Evolutionary conservation across 2,797 vertebrate species (phyloP).

Genomic region (Fratercula arctica): DNA sequence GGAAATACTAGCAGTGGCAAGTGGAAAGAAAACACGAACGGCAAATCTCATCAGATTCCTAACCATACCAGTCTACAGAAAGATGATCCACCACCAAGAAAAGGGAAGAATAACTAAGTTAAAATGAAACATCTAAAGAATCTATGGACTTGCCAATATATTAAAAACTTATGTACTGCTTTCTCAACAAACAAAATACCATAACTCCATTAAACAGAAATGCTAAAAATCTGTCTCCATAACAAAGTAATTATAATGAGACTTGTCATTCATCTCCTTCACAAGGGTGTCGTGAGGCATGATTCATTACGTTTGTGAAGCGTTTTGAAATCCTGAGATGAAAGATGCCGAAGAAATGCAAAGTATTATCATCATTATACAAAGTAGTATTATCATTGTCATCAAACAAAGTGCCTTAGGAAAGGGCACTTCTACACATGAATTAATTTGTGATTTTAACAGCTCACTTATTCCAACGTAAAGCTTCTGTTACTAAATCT

Average conservation of each 20-base stretch:
- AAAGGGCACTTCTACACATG: background rate
- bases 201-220: background rate
- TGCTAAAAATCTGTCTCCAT: background rate
- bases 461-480: background rate
- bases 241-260: background rate
- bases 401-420: background rate
- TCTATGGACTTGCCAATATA: background rate
- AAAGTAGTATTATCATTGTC: background rate
- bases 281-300: background rate
- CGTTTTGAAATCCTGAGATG: constrained; percentile 4
- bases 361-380: background rate
- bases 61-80: background rate
- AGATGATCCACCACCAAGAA: background rate
- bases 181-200: background rate
- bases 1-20: background rate
- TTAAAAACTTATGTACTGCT: background rate
- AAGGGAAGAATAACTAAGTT: background rate
- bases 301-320: background rate
- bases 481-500: background rate
- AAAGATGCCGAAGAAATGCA: background rate
- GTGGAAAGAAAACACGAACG: background rate
- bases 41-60: background rate
- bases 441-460: background rate
- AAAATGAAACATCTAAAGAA: background rate
- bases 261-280: background rate